Base-by-base conservation (phyloP, 2,797 vertebrate species). In the Threskiornis aethiopicus region DNA sequence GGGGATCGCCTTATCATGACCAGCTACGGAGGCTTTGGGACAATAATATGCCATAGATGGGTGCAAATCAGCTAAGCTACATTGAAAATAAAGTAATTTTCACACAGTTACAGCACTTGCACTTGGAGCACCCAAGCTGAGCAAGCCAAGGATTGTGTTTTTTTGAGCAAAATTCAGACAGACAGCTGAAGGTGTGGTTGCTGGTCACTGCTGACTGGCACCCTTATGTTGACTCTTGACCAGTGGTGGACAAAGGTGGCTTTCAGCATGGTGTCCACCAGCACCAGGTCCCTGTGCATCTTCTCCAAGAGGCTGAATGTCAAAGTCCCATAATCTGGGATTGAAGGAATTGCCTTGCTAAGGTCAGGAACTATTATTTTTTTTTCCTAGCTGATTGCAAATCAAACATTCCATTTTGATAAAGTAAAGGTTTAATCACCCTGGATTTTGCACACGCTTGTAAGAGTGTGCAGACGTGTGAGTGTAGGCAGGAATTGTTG, bases 341-440 rank as follows among this genome's bases (percentile, higher is more conserved):
- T 67, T 80, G 62, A 88, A 85, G 39, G n/a, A 90, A 90, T 76
- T 58, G 39, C 41, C 6, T 67, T 66, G 35, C 49, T 87, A 46
- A 49, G 4, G 15, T 81, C 76, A 95, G 69, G 39, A 89, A 13
- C 33, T 78, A 20, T 21, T 91, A 16, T 20, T 59, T 84, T 86
- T 86, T 88, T 93, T 72, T 49, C 35, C 37, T n/a, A 20, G 21
- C 5, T 75, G 58, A 80, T 5, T 90, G 59, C 57, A 91, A 90
- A 95, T 78, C n/a, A 78, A 81, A 66, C 2, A 25, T 88, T 91
- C 33, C 0, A 14, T 79, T 96, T 92, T 72, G 18, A 93, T 65
- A 91, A 92, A 78, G 33, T 55, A 91, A 94, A 94, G 55, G 42
- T 89, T 87, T 82, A 95, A 80, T 81, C 25, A 64, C 24, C 16